Percentiles rank a stretch among this genome's conserved stretches.
Conservation (phyloP, 2,888 invertebrate genomes). For the Pterostichus niger region DNA sequence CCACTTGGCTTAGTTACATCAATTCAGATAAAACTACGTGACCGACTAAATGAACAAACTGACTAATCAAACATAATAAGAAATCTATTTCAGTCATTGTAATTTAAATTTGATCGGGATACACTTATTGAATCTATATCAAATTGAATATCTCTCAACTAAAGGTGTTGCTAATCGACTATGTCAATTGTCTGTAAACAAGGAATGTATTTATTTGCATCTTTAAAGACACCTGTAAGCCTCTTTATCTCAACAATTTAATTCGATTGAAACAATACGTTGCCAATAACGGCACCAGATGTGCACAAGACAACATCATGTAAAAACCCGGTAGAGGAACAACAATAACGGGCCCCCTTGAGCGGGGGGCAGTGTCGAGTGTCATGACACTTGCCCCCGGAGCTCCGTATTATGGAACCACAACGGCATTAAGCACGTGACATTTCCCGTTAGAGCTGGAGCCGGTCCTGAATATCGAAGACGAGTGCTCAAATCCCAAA, state of each 20-base stretch:
- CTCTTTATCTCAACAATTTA: not conserved
- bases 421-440: not conserved
- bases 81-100: too few relatives aligned
- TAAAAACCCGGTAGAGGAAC: not conserved
- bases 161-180: too few relatives aligned
- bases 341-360: not conserved
- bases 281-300: conserved; percentile 14
- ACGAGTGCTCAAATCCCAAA: too few relatives aligned
- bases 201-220: too few relatives aligned
- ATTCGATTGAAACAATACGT: not conserved
- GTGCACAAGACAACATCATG: not conserved
- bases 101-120: too few relatives aligned
- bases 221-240: not conserved
- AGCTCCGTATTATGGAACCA: conserved; percentile 1
- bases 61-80: too few relatives aligned
- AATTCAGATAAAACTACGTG: too few relatives aligned
- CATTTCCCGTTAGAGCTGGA: conserved; percentile 1
- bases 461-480: not conserved
- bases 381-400: conserved; percentile 12
- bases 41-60: too few relatives aligned
- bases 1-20: too few relatives aligned
- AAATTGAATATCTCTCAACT: too few relatives aligned
- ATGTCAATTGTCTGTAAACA: too few relatives aligned
- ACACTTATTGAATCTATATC: too few relatives aligned
- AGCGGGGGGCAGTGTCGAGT: conserved; percentile 4